Evolutionary conservation across 2,113 vertebrate genomes (phyloP).

Genomic region (Solea solea): DNA sequence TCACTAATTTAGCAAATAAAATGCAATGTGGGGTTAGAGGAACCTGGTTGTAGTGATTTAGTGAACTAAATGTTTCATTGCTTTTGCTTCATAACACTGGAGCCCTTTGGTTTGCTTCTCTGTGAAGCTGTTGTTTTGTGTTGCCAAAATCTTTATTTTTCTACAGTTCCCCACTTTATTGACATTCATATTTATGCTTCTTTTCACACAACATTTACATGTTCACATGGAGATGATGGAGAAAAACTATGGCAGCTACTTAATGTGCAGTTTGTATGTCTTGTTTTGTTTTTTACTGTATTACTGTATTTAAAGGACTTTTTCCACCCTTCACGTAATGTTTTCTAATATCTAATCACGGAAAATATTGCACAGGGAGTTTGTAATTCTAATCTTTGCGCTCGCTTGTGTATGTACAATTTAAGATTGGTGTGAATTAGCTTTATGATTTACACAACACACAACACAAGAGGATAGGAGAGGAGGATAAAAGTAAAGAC

Average conservation of each 20-base stretch:
- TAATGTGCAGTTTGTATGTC: conserved; percentile 49
- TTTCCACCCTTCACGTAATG: conserved; percentile 7
- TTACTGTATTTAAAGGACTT: conserved; percentile 31
- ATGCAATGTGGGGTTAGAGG: conserved; percentile 10
- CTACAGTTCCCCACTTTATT: conserved; percentile 17
- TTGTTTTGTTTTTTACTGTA: conserved; percentile 22
- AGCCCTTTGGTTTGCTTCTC: conserved; percentile 90
- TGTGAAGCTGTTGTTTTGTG: conserved; percentile 86
- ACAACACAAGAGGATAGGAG: no score
- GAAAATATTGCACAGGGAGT: conserved; percentile 1
- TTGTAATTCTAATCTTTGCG: not conserved
- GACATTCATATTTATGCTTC: conserved; percentile 26
- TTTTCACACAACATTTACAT: conserved; percentile 72
- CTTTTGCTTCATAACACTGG: conserved; percentile 91
- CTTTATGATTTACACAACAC: no score
- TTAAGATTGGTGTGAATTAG: not conserved
- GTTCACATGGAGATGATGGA: conserved; percentile 79
- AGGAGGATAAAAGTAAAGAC: no score
- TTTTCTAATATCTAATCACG: not conserved
- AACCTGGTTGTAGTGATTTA: not conserved
- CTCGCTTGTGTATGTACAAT: not conserved
- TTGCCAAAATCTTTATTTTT: conserved; percentile 46
- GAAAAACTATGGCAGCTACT: conserved; percentile 85
- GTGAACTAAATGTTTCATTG: conserved; percentile 5
- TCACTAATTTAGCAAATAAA: not conserved